Percentiles rank a stretch among this genome's conserved stretches.
These are phyloP conservation scores for Therioaphis trifolii DNA, from an alignment of 2,888 invertebrate species.

Conservation along the genomic window DNA sequence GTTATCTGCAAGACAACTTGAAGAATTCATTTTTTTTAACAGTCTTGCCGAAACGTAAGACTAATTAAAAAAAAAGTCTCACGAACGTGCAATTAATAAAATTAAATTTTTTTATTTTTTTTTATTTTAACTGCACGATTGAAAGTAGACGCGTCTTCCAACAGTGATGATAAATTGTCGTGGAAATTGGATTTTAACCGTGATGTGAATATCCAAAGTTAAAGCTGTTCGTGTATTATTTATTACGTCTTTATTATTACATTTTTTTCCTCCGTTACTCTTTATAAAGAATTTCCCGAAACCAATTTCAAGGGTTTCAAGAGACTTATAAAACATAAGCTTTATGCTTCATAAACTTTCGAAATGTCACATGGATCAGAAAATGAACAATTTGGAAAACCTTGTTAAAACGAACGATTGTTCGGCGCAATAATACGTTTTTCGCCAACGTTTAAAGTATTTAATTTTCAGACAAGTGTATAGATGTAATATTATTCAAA, in stretches of 20 bases:
- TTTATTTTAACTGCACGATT: neutral
- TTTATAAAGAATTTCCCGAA: neutral
- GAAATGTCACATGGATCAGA: neutral
- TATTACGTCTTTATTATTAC: conserved; percentile 1
- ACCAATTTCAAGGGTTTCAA: neutral
- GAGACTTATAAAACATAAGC: neutral
- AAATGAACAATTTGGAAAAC: neutral
- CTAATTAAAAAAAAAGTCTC: conserved; percentile 11
- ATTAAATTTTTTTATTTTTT: conserved; percentile 9
- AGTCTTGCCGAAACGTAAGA: neutral
- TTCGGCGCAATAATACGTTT: too few species aligned
- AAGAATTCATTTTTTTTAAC: conserved; percentile 15
- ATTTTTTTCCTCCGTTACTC: neutral
- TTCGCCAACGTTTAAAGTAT: too few species aligned
- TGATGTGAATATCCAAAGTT: conserved; percentile 8
- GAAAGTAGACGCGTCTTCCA: neutral
- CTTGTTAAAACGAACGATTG: neutral
- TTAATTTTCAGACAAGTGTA: too few species aligned
- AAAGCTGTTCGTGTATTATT: conserved; percentile 21
- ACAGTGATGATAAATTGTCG: conserved; percentile 24
- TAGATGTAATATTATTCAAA: too few species aligned
- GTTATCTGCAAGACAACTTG: neutral
- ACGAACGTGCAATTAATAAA: neutral
- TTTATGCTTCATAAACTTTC: neutral
- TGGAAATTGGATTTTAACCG: conserved; percentile 24